Base-by-base conservation (phyloP, 2,797 vertebrate species). In the Otus scops region DNA sequence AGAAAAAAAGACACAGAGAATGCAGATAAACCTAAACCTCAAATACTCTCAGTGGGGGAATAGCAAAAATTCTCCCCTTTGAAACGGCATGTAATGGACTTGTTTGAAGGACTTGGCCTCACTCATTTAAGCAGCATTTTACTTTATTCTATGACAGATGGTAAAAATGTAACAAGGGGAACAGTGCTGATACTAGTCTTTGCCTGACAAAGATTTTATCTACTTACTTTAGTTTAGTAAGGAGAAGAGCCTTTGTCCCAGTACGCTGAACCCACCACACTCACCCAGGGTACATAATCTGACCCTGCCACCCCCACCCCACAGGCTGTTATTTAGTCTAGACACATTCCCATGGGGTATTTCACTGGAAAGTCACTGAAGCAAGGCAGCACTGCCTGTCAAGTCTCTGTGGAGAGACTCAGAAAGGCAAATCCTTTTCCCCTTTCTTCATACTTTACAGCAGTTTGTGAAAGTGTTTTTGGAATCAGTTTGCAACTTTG, bases 281-380 rank as follows among this genome's bases (percentile, higher is more conserved):
- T 64, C n/a, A 45, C 34, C 20, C 69, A 39, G 61, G 47, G 73
- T 61, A 60, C 80, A 28, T 3, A 70, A 15, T 2, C 53, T 56
- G 71, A 61, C 84, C 56, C 63, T 16, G 8, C 50, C 69, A 32
- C 53, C 45, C 78, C 51, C 64, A 77, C 20, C 82, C 83, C 86
- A n/a, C 54, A 20, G 84, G 12, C 39, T 53, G 38, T 12, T 27
- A 11, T 2, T 61, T 79, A 57, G 92, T 85, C 92, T 59, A 77
- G 89, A 94, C 95, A 57, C 48, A 7, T 41, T 91, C 95, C 91
- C 87, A 92, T 64, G 81, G 89, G 91, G 0, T 30, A 32, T 67
- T 82, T 39, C 93, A 74, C 75, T 89, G 85, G n/a, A 3, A 56
- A 87, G 77, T 11, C 95, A 87, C 63, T 63, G 92, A 34, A 91